Base-by-base conservation (phyloP, 2,113 vertebrate genomes). In the Eupsittula cactorum region DNA sequence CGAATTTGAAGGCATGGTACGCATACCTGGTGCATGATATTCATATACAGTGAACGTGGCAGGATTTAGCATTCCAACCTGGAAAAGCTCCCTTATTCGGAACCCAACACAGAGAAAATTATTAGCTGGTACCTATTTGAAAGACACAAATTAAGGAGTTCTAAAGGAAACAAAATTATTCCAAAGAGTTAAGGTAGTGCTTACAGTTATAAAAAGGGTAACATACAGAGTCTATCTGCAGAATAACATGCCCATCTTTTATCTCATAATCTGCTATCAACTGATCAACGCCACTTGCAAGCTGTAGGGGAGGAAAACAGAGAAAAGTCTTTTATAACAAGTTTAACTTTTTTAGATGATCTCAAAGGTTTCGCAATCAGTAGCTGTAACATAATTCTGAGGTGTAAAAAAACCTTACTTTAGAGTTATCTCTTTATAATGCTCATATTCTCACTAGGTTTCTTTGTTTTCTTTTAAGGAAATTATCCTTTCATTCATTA, bases 141-240 rank as follows among this genome's bases (percentile, higher is more conserved):
- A 28, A 95, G 67, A 95, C 82, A 86, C 25, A n/a, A 46, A 53
- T 92, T 67, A 53, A 80, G 85, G 37, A 49, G 79, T 74, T 60
- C 65, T 41, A 44, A 27, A 52, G 14, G 63, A 88, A 90, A 53
- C 41, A 44, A 17, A 73, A 37, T 31, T 12, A 33, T 41, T 55
- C 33, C 29, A 25, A 57, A 65, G 52, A 86, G 60, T 57, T 19
- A 16, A 27, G 70, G 46, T 44, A 63, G 35, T 19, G 80, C 62
- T 86, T 60, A 42, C 17, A 64, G 84, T 31, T 68, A 52, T n/a
- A 50, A 13, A 37, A 71, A 68, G 41, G 31, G 25, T 17, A 57
- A 97, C 98, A 95, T 97, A 99, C 99, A 6, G 98, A 97, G 60
- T 99, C 97, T 80, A 98, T 83, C 83, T 99, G 98, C 69, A 99